Percentiles rank a stretch among this genome's conserved stretches.
These are phyloP conservation scores for Cydia amplana DNA, from an alignment of 1,140 invertebrate species.

Conservation along the genomic window DNA sequence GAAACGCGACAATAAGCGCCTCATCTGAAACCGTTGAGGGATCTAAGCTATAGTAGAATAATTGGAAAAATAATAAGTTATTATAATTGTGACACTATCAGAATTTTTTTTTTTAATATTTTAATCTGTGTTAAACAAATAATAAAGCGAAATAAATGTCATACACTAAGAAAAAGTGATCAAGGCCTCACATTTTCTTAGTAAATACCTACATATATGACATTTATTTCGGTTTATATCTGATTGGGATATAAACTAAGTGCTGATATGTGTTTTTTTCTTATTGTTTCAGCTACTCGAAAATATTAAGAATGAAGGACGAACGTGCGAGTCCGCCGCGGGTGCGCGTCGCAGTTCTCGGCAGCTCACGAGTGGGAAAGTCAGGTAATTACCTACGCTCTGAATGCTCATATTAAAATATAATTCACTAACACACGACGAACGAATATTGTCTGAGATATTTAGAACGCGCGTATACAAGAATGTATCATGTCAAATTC, in stretches of 20 bases:
- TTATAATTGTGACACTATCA: background rate
- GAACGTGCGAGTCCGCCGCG: constrained; percentile 80
- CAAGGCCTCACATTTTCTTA: no score
- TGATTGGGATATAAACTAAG: no score
- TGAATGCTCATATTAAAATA: constrained; percentile 22
- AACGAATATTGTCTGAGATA: background rate
- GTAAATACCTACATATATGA: no score
- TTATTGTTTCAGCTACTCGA: constrained; percentile 64
- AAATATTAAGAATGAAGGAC: constrained; percentile 80
- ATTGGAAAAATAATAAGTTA: background rate
- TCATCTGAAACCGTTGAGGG: constrained; percentile 31
- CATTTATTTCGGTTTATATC: no score
- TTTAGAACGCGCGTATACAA: constrained; percentile 1
- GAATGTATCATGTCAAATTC: constrained; percentile 19
- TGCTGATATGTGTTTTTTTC: constrained; percentile 33
- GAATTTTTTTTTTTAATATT: no score
- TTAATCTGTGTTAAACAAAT: no score
- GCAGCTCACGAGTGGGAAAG: constrained; percentile 87
- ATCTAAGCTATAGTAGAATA: constrained; percentile 32
- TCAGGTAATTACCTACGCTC: constrained; percentile 81
- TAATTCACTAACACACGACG: background rate
- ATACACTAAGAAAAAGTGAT: no score
- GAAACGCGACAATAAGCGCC: constrained; percentile 41
- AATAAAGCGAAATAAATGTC: background rate
- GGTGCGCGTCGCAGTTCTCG: constrained; percentile 85